Conservation (phyloP, 2,797 vertebrate species). For the Cheirogaleus major region DNA sequence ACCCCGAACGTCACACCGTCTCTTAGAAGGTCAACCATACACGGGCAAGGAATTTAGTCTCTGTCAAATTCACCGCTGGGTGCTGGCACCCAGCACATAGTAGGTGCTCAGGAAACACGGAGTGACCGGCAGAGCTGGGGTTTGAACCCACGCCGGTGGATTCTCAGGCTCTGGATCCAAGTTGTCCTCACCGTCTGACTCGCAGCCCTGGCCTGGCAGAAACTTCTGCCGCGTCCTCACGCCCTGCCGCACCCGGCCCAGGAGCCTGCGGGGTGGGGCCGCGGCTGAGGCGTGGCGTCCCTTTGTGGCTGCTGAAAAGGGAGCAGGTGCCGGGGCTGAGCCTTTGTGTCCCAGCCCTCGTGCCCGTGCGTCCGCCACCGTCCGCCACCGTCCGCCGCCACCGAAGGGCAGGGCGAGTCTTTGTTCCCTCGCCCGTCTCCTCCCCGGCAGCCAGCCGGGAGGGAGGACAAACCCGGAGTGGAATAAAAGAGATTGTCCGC, state of each 20-base stretch:
- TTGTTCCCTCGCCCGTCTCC: slow-evolving; percentile 25
- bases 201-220: not conserved
- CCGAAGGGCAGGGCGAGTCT: not conserved
- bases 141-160: fast-evolving
- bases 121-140: not conserved
- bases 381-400: too few relatives aligned
- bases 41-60: fast-evolving
- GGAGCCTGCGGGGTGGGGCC: not conserved
- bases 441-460: not conserved
- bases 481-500: not conserved
- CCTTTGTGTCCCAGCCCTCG: slow-evolving; percentile 47
- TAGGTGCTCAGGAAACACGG: not conserved
- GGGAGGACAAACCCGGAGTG: not conserved
- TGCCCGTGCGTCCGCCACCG: too few relatives aligned
- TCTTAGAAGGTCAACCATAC: not conserved
- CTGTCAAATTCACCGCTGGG: fast-evolving
- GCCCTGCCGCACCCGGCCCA: not conserved
- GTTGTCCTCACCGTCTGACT: not conserved
- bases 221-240: not conserved
- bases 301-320: not conserved
- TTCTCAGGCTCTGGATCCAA: fast-evolving
- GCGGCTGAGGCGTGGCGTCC: not conserved
- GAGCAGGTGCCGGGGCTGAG: not conserved
- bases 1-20: not conserved
- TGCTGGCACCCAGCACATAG: not conserved